Evolutionary conservation across 2,888 invertebrate species (phyloP).

Genomic region (Dioctria rufipes): DNA sequence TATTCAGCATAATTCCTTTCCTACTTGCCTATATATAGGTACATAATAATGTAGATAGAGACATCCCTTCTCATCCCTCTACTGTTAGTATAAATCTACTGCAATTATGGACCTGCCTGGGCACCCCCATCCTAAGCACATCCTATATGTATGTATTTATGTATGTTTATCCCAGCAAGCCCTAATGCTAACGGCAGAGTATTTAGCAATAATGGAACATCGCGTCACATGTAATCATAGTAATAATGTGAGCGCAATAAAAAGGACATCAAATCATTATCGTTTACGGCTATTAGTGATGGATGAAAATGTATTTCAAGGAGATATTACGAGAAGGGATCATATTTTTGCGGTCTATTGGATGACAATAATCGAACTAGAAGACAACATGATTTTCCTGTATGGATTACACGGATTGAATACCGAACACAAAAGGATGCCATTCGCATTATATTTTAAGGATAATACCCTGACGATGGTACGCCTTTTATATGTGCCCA

Average conservation of each 20-base stretch:
- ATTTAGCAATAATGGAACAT: conserved; percentile 47
- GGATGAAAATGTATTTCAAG: conserved; percentile 32
- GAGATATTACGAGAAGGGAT: conserved; percentile 33
- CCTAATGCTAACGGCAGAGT: not conserved
- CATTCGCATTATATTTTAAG: conserved; percentile 47
- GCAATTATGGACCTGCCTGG: too few species aligned
- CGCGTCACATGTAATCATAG: conserved; percentile 45
- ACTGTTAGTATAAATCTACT: too few species aligned
- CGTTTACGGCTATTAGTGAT: conserved; percentile 42
- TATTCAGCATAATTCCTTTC: conserved; percentile 6
- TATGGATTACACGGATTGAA: conserved; percentile 44
- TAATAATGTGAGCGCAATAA: conserved; percentile 46
- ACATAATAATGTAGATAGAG: too few species aligned
- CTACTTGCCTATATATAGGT: not conserved
- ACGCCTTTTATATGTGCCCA: conserved; percentile 7
- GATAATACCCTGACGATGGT: conserved; percentile 16
- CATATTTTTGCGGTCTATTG: conserved; percentile 51
- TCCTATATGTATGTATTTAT: too few species aligned
- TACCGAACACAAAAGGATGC: conserved; percentile 40
- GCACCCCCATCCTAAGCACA: not conserved
- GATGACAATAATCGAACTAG: conserved; percentile 42
- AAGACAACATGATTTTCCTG: conserved; percentile 48
- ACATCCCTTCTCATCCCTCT: too few species aligned
- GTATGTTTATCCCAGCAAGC: too few species aligned
- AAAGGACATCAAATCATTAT: conserved; percentile 51